phyloP scores from a whole-genome alignment of 1,140 invertebrate species.

The Phocides pigmalion region DNA sequence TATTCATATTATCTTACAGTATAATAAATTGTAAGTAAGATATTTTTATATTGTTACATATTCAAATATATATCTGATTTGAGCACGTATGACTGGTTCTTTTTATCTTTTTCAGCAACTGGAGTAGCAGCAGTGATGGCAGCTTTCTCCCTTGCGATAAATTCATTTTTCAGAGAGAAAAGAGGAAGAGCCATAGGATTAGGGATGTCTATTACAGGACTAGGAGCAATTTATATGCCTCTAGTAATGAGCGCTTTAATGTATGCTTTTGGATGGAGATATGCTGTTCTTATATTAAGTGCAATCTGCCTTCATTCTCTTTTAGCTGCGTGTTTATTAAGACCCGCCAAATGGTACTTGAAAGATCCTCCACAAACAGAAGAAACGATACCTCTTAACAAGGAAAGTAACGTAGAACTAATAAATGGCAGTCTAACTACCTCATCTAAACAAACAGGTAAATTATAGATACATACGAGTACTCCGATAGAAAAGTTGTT shows the following conservation, averaged over 20 bases:
- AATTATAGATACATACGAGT: background rate
- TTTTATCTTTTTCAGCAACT: conserved; percentile 67
- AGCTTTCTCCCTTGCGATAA: conserved; percentile 81
- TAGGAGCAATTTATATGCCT: conserved; percentile 82
- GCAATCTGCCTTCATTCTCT: conserved; percentile 84
- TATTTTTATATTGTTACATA: background rate
- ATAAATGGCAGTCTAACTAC: conserved; percentile 49
- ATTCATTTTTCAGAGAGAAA: conserved; percentile 83
- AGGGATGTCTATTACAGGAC: conserved; percentile 83
- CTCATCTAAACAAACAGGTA: conserved; percentile 58
- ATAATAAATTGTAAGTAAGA: conserved; percentile 86
- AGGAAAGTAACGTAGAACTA: conserved; percentile 44
- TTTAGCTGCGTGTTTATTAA: conserved; percentile 82
- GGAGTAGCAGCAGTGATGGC: conserved; percentile 78
- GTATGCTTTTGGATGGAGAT: conserved; percentile 79
- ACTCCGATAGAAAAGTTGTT: background rate
- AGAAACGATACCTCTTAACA: conserved; percentile 65
- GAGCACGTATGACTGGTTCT: no score
- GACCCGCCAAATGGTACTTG: conserved; percentile 85
- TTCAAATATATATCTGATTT: background rate
- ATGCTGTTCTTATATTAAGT: conserved; percentile 83
- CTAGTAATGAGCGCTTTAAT: conserved; percentile 79
- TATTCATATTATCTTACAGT: conserved; percentile 86
- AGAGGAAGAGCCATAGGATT: conserved; percentile 81
- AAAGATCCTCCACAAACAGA: conserved; percentile 62